Evolutionary conservation across 1,140 invertebrate species (phyloP), one percentile per base, ranked within the genome.

Genomic region (Drosophila ogumai): DNA sequence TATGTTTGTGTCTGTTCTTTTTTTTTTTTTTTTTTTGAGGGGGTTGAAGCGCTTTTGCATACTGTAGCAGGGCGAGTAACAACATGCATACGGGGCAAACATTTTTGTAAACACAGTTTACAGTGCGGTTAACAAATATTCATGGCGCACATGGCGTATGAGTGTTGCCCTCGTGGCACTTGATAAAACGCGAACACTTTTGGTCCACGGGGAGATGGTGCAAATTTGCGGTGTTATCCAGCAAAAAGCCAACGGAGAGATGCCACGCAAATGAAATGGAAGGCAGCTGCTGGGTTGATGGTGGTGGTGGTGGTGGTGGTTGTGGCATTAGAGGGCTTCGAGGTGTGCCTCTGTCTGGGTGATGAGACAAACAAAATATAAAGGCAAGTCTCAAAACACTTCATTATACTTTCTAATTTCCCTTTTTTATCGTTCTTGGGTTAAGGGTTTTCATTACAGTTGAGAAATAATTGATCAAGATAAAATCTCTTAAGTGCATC

Each of bases 361-460:
- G 54, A 49, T 19, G 67, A 36, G 69, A 63, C 71, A 58, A 67
- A 71, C 71, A 66, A 40, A 79, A 64, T 56, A 79, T 50, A 67
- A 57, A 64, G 57, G 50, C 36, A 68, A 60, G 64, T 54, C 41
- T 67, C 52, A 77, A 55, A 72, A 77, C 66, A 84, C 76, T 84
- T 84, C 73, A 84, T 84, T 80, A 84, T 84, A 84, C 81, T 84
- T 80, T 79, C 63, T 84, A 84, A 84, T 84, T 84, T 79, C 38
- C 25, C 49, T 55, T 60, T 60, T 55, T 61, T 44, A 44, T 56
- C 44, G 38, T 22, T 34, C 15, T 58, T 40, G 17, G 40, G 43
- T 43, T 56, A 50, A n/a, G 19, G 22, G 41, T 36, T 63, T 75
- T 34, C 22, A 5, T 34, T 54, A 36, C 40, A 58, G 12, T 13